These are phyloP conservation scores for silkworm (Bombyx mori) DNA, from an alignment of 1,140 invertebrate species.

Conservation along the genomic window ASM3026992v2 NC_085131.1:6074501-6075000, in stretches of 20 bases:
- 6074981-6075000: too few species aligned
- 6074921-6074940: too few species aligned
- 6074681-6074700: constrained; percentile 25
- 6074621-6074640: constrained; percentile 58
- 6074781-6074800: constrained; percentile 94
- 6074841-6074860: background rate
- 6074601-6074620: constrained; percentile 64
- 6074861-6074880: too few species aligned
- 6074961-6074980: too few species aligned
- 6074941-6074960: too few species aligned
- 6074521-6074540: constrained; percentile 20
- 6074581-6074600: constrained; percentile 63
- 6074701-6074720: constrained; percentile 35
- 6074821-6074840: constrained; percentile 2
- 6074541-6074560: constrained; percentile 36
- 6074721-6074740: constrained; percentile 24
- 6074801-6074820: constrained; percentile 93
- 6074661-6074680: constrained; percentile 33
- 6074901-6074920: too few species aligned
- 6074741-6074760: constrained; percentile 74
- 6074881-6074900: too few species aligned
- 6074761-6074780: constrained; percentile 91
- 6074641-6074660: constrained; percentile 42
- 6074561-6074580: constrained; percentile 57
- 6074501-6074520: constrained; percentile 13